Evolutionary conservation across 1,140 invertebrate genomes (phyloP).

Genomic region (Sitophilus oryzae): DNA sequence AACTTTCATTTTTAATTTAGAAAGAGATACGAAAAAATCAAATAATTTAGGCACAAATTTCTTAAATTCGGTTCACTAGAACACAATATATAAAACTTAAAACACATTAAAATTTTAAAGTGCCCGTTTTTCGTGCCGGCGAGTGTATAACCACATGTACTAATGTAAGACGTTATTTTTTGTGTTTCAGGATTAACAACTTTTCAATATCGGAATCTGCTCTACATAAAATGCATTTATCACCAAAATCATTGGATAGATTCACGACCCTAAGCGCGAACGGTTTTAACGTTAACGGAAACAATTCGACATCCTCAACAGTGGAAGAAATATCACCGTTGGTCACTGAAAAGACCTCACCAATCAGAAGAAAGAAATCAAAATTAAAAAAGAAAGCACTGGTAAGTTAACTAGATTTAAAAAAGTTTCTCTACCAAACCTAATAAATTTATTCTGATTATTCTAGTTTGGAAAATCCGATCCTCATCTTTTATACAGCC

Average conservation of each 20-base stretch:
- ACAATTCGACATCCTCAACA: constrained; percentile 57
- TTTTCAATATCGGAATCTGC: constrained; percentile 83
- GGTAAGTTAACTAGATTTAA: constrained; percentile 35
- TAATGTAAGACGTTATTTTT: not conserved
- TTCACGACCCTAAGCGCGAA: constrained; percentile 47
- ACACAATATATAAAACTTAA: too few relatives aligned
- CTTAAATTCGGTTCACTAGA: too few relatives aligned
- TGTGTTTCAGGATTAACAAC: constrained; percentile 43
- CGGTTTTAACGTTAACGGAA: constrained; percentile 42
- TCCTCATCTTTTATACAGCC: constrained; percentile 20
- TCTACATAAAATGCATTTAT: constrained; percentile 60
- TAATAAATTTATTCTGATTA: constrained; percentile 5
- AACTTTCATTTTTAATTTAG: too few relatives aligned
- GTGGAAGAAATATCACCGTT: constrained; percentile 54
- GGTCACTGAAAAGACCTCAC: constrained; percentile 47
- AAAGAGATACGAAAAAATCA: too few relatives aligned
- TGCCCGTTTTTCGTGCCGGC: too few relatives aligned
- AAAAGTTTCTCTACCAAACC: not conserved
- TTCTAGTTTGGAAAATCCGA: constrained; percentile 34
- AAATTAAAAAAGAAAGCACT: constrained; percentile 57
- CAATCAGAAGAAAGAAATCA: constrained; percentile 60
- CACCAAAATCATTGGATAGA: constrained; percentile 45
- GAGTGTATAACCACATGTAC: not conserved
- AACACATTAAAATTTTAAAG: too few relatives aligned
- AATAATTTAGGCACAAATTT: too few relatives aligned